Conservation (phyloP, 2,888 invertebrate species). For the Metalampra italica region DNA sequence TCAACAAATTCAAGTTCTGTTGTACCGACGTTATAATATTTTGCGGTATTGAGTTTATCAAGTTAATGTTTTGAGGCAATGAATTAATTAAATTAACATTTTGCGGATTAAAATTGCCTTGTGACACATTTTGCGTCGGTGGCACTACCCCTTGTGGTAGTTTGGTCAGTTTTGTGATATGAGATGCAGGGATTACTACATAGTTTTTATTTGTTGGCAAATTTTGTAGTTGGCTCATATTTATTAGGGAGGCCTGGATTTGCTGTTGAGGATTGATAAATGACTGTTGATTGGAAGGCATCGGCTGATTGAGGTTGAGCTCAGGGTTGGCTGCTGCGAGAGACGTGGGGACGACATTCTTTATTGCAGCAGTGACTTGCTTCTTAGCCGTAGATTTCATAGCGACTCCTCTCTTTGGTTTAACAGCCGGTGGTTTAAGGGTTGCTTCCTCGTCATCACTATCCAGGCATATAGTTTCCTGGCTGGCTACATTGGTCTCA, state of each 20-base stretch:
- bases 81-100: not conserved
- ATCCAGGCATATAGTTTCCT: constrained; percentile 50
- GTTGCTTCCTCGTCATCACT: constrained; percentile 62
- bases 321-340: constrained; percentile 5
- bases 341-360: constrained; percentile 4
- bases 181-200: constrained; percentile 1
- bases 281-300: not conserved
- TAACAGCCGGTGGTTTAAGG: constrained; percentile 1
- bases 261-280: not conserved
- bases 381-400: constrained; percentile 3
- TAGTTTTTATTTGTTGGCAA: not conserved
- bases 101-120: too few relatives aligned
- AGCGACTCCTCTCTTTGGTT: constrained; percentile 2
- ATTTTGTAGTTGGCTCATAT: not conserved
- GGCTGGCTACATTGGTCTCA: not conserved
- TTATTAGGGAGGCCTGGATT: not conserved
- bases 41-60: not conserved
- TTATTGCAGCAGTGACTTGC: not conserved
- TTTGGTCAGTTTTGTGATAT: not conserved
- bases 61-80: not conserved
- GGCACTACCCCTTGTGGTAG: not conserved
- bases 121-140: not conserved
- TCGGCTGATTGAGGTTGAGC: not conserved
- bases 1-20: not conserved
- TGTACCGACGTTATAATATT: not conserved